Conservation (phyloP, 2,113 vertebrate species). For the Trinectes maculatus region DNA sequence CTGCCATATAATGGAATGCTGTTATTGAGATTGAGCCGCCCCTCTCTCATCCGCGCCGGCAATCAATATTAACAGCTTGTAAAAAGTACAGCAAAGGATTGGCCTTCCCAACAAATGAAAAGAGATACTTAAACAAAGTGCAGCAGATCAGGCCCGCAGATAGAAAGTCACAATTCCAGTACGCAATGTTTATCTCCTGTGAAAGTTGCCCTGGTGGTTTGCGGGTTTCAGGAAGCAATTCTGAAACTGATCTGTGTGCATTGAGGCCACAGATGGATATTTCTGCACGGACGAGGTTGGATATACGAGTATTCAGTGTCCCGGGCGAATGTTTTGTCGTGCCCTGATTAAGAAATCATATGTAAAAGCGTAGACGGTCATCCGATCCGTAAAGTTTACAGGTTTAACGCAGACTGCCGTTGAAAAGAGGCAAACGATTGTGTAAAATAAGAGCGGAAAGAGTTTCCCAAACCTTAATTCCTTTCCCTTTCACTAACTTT, state of each 20-base stretch:
- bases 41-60: conserved; percentile 64
- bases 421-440: not conserved
- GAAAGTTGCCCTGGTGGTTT: conserved; percentile 19
- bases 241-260: conserved; percentile 23
- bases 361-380: not conserved
- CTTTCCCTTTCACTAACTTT: no score
- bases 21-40: conserved; percentile 83
- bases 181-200: not conserved
- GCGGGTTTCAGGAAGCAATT: not conserved
- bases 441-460: no score
- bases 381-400: no score
- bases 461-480: no score
- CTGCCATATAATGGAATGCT: conserved; percentile 79
- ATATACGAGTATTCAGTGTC: not conserved
- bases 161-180: not conserved
- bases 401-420: no score
- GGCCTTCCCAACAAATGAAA: conserved; percentile 64
- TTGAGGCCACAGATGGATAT: conserved; percentile 6
- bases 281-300: not conserved
- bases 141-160: conserved; percentile 30
- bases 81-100: conserved; percentile 72
- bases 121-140: conserved; percentile 80
- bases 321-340: no score
- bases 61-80: conserved; percentile 85
- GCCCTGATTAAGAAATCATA: not conserved